A percentile compares a stretch with the other conserved stretches of the same genome.
Evolutionary conservation across 2,888 invertebrate genomes (phyloP).

Genomic region (Furcula furcula): DNA sequence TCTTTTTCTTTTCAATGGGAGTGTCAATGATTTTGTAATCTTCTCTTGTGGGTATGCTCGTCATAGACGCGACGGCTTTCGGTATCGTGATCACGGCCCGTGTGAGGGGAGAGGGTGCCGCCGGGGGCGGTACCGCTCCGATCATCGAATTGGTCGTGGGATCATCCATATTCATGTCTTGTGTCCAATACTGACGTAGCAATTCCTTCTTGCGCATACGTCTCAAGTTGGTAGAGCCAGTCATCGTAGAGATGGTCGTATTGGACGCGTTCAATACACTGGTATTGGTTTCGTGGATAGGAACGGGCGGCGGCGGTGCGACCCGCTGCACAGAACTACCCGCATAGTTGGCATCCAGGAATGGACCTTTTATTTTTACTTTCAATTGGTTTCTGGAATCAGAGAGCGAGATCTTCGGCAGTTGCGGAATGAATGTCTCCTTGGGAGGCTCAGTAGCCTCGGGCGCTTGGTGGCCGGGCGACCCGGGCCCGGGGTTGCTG

Average conservation of each 20-base stretch:
- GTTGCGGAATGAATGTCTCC: constrained; percentile 46
- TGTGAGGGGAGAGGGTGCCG: constrained; percentile 81
- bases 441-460: constrained; percentile 42
- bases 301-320: constrained; percentile 71
- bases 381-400: constrained; percentile 93
- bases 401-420: constrained; percentile 87
- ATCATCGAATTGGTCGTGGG: constrained; percentile 76
- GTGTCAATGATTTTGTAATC: constrained; percentile 88
- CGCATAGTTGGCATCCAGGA: constrained; percentile 88
- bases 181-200: constrained; percentile 89
- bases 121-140: constrained; percentile 79
- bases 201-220: constrained; percentile 95
- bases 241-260: constrained; percentile 61
- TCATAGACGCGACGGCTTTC: constrained; percentile 94
- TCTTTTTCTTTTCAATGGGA: constrained; percentile 86
- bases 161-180: constrained; percentile 93
- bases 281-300: constrained; percentile 55
- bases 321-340: constrained; percentile 82
- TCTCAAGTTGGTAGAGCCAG: constrained; percentile 88
- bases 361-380: constrained; percentile 95
- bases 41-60: constrained; percentile 91
- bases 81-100: constrained; percentile 91
- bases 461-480: constrained; percentile 34
- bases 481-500: constrained; percentile 67
- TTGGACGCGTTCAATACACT: constrained; percentile 63